Evolutionary conservation across 2,888 invertebrate species (phyloP).

Genomic region (Acronicta aceris): DNA sequence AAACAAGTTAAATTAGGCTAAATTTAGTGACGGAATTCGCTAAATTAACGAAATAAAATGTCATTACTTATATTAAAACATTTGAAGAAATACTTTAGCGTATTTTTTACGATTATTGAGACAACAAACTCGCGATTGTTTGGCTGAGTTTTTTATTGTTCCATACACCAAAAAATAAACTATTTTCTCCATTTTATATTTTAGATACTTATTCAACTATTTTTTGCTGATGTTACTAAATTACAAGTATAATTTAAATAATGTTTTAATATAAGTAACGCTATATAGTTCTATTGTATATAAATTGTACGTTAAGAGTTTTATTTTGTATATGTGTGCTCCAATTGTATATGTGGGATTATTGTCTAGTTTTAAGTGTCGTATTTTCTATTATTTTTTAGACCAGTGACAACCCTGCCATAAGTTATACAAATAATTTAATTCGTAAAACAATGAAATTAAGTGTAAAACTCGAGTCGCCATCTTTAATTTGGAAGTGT

Average conservation of each 20-base stretch:
- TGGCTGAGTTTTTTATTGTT: slow-evolving; percentile 27
- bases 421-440: slow-evolving; percentile 51
- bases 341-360: slow-evolving; percentile 82
- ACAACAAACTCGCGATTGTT: slow-evolving; percentile 44
- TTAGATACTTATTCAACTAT: not conserved
- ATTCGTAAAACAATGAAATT: slow-evolving; percentile 36
- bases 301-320: slow-evolving; percentile 61
- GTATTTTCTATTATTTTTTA: slow-evolving; percentile 55
- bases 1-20: slow-evolving; percentile 74
- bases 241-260: slow-evolving; percentile 3
- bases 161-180: slow-evolving; percentile 1
- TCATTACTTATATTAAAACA: slow-evolving; percentile 63
- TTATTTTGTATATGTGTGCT: slow-evolving; percentile 85
- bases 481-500: slow-evolving; percentile 25
- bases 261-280: slow-evolving; percentile 57
- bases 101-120: slow-evolving; percentile 9
- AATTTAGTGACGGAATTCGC: slow-evolving; percentile 73
- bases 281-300: slow-evolving; percentile 56
- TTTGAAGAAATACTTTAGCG: not conserved
- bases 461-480: slow-evolving; percentile 12
- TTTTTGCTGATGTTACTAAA: not conserved
- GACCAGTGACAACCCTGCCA: slow-evolving; percentile 57
- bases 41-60: slow-evolving; percentile 68
- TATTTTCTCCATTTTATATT: slow-evolving; percentile 18
- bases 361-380: slow-evolving; percentile 70